Conservation (phyloP, 1,140 invertebrate species). For the Zophobas morio region DNA sequence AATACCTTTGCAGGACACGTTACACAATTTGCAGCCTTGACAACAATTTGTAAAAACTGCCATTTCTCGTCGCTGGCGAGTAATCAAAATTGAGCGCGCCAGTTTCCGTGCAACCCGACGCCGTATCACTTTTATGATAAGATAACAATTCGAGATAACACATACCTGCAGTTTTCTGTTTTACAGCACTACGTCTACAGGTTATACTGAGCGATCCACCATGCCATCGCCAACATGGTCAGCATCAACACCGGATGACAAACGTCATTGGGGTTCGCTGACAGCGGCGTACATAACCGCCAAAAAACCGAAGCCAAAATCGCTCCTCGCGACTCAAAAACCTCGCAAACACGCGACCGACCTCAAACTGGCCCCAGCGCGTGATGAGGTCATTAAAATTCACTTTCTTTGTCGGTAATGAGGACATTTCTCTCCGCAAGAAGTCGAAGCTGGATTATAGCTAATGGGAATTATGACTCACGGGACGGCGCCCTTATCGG, state of each 20-base stretch:
- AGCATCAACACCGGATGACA: conserved; percentile 43
- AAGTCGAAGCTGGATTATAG: not conserved
- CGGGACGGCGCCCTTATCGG: not conserved
- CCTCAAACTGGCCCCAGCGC: conserved; percentile 2
- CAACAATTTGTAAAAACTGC: conserved; percentile 40
- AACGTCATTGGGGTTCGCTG: conserved; percentile 32
- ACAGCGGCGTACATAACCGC: conserved; percentile 24
- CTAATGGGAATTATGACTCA: not conserved
- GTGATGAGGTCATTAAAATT: conserved; percentile 8
- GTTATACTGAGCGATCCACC: conserved; percentile 56
- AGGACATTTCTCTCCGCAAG: conserved; percentile 9
- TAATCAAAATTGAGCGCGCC: conserved; percentile 25
- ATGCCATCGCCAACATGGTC: conserved; percentile 56
- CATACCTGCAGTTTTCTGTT: conserved; percentile 56
- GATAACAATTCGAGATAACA: not conserved
- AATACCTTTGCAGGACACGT: conserved; percentile 37
- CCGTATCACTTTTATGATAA: not conserved
- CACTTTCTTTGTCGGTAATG: conserved; percentile 11
- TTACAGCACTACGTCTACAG: conserved; percentile 53
- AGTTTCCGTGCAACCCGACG: not conserved
- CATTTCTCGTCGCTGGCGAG: conserved; percentile 19
- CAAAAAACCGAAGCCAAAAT: conserved; percentile 20
- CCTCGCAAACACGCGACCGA: not conserved
- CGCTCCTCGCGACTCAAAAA: not conserved
- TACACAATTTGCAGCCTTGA: conserved; percentile 45